Evolutionary conservation across 2,888 invertebrate species (phyloP).

Genomic region (Cantharis lateralis): DNA sequence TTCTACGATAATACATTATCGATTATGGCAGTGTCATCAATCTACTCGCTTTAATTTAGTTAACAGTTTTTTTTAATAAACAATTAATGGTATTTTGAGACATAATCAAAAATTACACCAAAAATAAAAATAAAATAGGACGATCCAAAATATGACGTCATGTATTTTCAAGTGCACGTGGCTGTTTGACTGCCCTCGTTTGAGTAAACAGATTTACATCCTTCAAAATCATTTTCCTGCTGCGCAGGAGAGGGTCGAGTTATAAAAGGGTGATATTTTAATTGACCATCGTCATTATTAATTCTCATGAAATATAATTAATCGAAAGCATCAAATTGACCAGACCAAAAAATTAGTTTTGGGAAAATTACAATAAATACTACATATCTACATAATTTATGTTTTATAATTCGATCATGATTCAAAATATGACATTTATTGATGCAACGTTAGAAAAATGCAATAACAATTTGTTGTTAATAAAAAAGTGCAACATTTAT

Average conservation of each 20-base stretch:
- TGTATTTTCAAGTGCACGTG: conserved; percentile 19
- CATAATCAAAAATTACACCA: neutral
- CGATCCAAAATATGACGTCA: conserved; percentile 19
- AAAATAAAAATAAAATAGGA: conserved; percentile 8
- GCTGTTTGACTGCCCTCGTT: conserved; percentile 15
- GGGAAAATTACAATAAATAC: neutral
- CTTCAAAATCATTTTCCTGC: conserved; percentile 23
- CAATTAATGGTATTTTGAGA: neutral
- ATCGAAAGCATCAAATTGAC: neutral
- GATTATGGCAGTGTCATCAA: neutral
- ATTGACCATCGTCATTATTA: conserved; percentile 4
- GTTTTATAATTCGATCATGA: neutral
- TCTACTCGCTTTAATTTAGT: neutral
- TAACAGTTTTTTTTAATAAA: neutral
- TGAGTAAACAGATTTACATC: conserved; percentile 21
- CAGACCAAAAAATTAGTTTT: neutral
- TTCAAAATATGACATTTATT: neutral
- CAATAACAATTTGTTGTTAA: neutral
- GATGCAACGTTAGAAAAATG: neutral
- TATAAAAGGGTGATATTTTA: conserved; percentile 8
- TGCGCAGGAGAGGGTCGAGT: neutral
- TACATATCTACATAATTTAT: too few species aligned
- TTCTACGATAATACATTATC: neutral
- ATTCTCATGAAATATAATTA: neutral
- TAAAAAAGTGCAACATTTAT: neutral